These are phyloP conservation scores for Pandemis corylana DNA, from an alignment of 2,888 invertebrate genomes.

Conservation along the genomic window DNA sequence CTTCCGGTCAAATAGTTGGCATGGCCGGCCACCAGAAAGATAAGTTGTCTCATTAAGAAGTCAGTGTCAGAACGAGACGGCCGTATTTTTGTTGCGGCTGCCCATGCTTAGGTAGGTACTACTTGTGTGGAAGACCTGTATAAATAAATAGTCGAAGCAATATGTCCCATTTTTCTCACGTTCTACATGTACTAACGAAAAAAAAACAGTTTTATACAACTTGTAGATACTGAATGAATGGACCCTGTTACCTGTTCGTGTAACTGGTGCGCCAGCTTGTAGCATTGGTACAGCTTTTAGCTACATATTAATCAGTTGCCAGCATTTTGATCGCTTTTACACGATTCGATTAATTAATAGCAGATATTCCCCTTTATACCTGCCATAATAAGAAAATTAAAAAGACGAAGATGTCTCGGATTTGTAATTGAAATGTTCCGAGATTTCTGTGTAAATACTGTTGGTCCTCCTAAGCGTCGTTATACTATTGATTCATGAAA, in stretches of 20 bases:
- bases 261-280: no score
- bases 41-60: background rate
- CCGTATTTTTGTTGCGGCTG: background rate
- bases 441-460: background rate
- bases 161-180: background rate
- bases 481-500: slow-evolving; percentile 2
- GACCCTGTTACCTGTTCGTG: no score
- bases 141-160: background rate
- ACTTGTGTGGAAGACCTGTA: background rate
- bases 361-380: background rate
- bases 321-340: background rate
- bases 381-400: slow-evolving; percentile 4
- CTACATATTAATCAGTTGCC: background rate
- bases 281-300: background rate
- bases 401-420: background rate
- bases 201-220: no score
- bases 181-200: background rate
- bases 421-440: slow-evolving; percentile 2
- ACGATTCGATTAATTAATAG: background rate
- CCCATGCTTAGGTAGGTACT: background rate
- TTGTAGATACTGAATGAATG: no score
- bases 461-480: background rate
- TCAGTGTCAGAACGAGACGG: background rate
- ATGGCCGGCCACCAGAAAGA: background rate
- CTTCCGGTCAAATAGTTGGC: background rate